Conservation (phyloP, 2,888 invertebrate species). For the Leptopterna dolabrata region DNA sequence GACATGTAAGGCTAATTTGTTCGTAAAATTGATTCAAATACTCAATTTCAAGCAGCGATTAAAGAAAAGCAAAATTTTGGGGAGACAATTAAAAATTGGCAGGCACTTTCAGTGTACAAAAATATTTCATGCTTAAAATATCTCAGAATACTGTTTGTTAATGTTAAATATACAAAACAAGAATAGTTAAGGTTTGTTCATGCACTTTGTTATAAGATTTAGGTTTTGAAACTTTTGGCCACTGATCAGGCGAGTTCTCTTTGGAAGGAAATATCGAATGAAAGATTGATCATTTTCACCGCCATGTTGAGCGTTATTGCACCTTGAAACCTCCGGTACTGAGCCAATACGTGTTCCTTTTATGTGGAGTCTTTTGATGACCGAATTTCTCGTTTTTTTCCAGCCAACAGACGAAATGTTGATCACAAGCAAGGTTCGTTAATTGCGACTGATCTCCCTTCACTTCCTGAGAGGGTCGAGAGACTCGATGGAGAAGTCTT, state of each 20-base stretch:
- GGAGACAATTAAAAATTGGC: background rate
- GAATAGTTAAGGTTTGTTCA: background rate
- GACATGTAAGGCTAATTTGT: background rate
- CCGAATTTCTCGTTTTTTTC: background rate
- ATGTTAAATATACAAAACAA: background rate
- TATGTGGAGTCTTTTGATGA: background rate
- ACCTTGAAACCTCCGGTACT: background rate
- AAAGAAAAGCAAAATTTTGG: background rate
- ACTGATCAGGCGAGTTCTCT: background rate
- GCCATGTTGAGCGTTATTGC: background rate
- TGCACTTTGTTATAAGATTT: background rate
- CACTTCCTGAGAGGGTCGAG: conserved; percentile 88
- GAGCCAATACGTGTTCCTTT: background rate
- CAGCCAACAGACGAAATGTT: background rate
- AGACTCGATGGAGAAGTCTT: conserved; percentile 94
- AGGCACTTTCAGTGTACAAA: background rate
- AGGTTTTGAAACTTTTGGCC: background rate
- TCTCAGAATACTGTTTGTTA: background rate
- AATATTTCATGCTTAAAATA: background rate
- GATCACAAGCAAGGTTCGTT: background rate
- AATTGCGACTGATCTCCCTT: conserved; percentile 49
- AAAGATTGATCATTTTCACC: background rate
- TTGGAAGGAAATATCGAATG: background rate
- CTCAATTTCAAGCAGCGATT: background rate
- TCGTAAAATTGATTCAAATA: background rate